Evolutionary conservation across 2,797 vertebrate genomes (phyloP), one percentile per base, ranked within the genome.

Genomic region (Lagorchestes hirsutus): DNA sequence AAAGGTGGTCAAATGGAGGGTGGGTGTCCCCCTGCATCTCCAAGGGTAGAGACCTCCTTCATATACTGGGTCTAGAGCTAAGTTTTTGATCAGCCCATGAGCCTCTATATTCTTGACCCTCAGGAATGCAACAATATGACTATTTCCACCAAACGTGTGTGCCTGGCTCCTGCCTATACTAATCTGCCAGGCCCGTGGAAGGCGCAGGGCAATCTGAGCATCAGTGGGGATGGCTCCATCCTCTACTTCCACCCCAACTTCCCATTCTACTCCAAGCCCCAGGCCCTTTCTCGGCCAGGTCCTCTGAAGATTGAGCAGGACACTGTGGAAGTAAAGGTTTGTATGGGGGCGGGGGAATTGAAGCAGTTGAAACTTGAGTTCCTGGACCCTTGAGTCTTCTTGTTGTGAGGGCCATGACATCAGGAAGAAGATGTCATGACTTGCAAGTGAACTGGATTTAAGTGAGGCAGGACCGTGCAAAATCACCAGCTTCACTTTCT

Each of bases 321-420:
- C 0, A 98, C 99, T 96, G 98, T 99, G 34, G 98, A 99, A 56
- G 98, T 99, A 0, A 98, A 99, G 74, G 99, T 99, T 99, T 0
- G 98, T 97, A 29, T 40, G 90, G 28, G 55, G 57, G 58, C 0
- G 27, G 18, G 50, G 34, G 6, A n/a, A 6, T 55, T 54, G n/a
- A 52, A 29, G 5, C n/a, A 54, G 24, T 3, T 54, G 34, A 55
- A 58, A 16, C 34, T 8, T 0, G 0, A 55, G 94, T 2, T 90
- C 87, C 56, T 31, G 46, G 46, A 59, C 55, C 82, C 82, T 40
- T 54, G 90, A 54, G 10, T 29, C 50, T 50, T 40, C 11, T 18
- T 50, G 5, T 87, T 57, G 3, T 10, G 57, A 57, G 57, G 57
- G 1, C 27, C 8, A 57, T 57, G 57, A 57, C 57, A 57, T 57